These are phyloP conservation scores for Apeira syringaria DNA, from an alignment of 2,888 invertebrate species.

Conservation along the genomic window DNA sequence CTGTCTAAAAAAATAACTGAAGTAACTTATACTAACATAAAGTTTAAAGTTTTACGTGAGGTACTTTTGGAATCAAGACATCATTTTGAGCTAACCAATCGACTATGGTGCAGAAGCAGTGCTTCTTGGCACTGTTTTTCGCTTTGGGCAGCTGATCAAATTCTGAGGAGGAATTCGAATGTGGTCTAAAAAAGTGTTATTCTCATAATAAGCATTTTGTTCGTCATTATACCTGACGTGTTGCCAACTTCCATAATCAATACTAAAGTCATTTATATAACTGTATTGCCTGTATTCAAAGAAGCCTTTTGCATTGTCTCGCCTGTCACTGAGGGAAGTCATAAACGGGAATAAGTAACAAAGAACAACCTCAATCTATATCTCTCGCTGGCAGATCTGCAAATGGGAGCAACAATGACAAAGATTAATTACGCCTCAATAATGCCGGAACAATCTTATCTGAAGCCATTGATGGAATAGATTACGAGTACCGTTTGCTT, in stretches of 20 bases:
- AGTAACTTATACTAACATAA: too few relatives aligned
- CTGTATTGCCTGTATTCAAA: conserved; percentile 22
- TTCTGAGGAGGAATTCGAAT: too few relatives aligned
- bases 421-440: conserved; percentile 73
- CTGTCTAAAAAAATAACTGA: too few relatives aligned
- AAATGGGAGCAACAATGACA: conserved; percentile 62
- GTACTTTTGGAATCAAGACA: too few relatives aligned
- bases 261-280: conserved; percentile 26
- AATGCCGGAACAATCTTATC: conserved; percentile 66
- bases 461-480: conserved; percentile 57
- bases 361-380: conserved; percentile 38
- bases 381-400: conserved; percentile 52
- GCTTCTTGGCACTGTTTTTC: too few relatives aligned
- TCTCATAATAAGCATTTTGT: too few relatives aligned
- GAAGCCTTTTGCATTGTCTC: conserved; percentile 27
- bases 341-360: conserved; percentile 40
- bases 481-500: conserved; percentile 51
- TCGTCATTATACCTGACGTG: too few relatives aligned
- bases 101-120: too few relatives aligned
- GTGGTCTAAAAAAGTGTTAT: too few relatives aligned
- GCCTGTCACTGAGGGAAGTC: conserved; percentile 28
- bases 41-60: too few relatives aligned
- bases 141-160: too few relatives aligned
- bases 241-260: conserved; percentile 18
- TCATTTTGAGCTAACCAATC: too few relatives aligned